These are phyloP conservation scores for Anableps anableps DNA, from an alignment of 2,797 vertebrate genomes.

Conservation along the genomic window DNA sequence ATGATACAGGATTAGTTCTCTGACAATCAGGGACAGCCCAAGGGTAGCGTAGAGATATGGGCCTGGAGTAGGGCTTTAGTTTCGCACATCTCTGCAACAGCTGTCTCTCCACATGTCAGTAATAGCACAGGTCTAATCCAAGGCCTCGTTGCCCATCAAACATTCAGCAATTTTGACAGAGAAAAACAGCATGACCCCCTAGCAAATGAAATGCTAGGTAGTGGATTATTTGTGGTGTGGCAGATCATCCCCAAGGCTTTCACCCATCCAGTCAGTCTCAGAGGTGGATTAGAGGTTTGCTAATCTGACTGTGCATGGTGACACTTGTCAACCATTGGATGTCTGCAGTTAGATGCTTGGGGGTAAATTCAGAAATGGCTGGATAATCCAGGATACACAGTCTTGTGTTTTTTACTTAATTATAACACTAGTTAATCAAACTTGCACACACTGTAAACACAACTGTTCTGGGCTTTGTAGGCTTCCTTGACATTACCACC, in stretches of 20 bases:
- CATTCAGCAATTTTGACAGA: constrained; percentile 54
- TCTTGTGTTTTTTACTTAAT: constrained; percentile 26
- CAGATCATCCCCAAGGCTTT: constrained; percentile 66
- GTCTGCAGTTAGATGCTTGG: constrained; percentile 52
- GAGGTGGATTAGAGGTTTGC: constrained; percentile 74
- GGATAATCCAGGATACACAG: constrained; percentile 58
- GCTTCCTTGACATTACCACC: constrained; percentile 69
- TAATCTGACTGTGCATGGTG: constrained; percentile 77
- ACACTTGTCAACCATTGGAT: constrained; percentile 73
- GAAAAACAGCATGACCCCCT: constrained; percentile 43
- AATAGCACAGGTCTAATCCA: constrained; percentile 71
- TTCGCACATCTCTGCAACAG: constrained; percentile 59
- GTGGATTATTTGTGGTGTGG: constrained; percentile 73
- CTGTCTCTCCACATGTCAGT: constrained; percentile 72
- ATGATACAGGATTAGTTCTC: constrained; percentile 69
- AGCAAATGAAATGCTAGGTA: constrained; percentile 54
- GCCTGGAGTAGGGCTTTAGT: constrained; percentile 24
- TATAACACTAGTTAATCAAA: constrained; percentile 4
- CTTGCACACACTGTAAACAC: constrained; percentile 4
- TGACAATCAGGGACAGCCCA: constrained; percentile 45
- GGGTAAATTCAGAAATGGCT: constrained; percentile 59
- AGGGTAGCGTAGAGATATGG: constrained; percentile 57
- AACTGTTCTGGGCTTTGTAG: constrained; percentile 45
- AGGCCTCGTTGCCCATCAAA: constrained; percentile 55
- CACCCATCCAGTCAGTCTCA: constrained; percentile 51